Evolutionary conservation across 2,888 invertebrate genomes (phyloP).

Genomic region (Epistrophe eligans): DNA sequence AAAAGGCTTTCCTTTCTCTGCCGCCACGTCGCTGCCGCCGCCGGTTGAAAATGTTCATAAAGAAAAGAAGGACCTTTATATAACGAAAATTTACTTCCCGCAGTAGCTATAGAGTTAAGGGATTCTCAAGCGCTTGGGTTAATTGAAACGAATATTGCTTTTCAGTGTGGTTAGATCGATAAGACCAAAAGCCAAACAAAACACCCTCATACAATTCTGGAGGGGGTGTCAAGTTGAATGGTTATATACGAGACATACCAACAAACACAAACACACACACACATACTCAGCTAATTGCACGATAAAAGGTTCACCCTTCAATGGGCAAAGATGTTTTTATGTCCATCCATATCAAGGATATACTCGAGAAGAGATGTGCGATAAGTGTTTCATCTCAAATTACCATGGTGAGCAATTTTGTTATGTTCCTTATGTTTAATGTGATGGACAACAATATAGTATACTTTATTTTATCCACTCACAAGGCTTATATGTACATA

Average conservation of each 20-base stretch:
- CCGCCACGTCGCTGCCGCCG: too few species aligned
- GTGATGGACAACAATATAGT: not conserved
- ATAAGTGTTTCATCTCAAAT: constrained; percentile 44
- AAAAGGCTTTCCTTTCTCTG: not conserved
- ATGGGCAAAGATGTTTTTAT: constrained; percentile 38
- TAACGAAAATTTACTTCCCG: not conserved
- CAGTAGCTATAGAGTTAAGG: not conserved
- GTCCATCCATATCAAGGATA: constrained; percentile 28
- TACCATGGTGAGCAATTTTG: constrained; percentile 4
- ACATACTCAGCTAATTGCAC: constrained; percentile 47
- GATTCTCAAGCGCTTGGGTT: constrained; percentile 54
- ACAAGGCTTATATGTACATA: not conserved
- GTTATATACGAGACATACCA: not conserved
- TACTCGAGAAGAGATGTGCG: constrained; percentile 30
- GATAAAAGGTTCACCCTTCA: constrained; percentile 50
- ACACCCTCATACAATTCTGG: not conserved
- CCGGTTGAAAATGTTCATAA: not conserved
- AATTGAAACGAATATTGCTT: constrained; percentile 55
- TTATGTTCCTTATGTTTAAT: not conserved
- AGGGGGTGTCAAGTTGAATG: constrained; percentile 28
- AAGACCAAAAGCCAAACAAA: constrained; percentile 30
- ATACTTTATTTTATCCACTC: not conserved
- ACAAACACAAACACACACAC: constrained; percentile 21
- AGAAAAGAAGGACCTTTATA: constrained; percentile 1
- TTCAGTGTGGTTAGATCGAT: constrained; percentile 31